phyloP scores from a whole-genome alignment of 1,140 invertebrate genomes.

The Drosophila mojavensis region DNA sequence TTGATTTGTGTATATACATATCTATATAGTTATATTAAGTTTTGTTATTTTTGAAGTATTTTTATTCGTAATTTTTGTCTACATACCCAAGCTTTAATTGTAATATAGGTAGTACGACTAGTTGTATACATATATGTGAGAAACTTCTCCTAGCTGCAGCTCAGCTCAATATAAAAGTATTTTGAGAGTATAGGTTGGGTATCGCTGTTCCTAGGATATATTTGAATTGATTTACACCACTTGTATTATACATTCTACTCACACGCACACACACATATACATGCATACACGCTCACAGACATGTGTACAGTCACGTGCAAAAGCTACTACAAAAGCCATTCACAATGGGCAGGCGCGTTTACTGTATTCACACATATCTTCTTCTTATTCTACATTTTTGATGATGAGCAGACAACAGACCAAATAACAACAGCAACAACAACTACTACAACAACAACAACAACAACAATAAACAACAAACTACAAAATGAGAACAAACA shows the following conservation, averaged over 20 bases:
- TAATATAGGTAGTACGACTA: too few species aligned
- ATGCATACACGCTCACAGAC: neutral
- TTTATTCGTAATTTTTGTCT: too few species aligned
- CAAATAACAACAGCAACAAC: slow-evolving; percentile 30
- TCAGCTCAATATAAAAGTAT: too few species aligned
- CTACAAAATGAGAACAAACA: neutral
- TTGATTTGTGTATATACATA: too few species aligned
- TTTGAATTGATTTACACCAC: neutral
- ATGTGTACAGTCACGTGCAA: slow-evolving; percentile 29
- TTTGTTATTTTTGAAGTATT: too few species aligned
- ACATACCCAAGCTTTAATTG: too few species aligned
- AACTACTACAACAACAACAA: slow-evolving; percentile 25
- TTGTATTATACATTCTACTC: too few species aligned
- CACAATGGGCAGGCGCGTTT: slow-evolving; percentile 14
- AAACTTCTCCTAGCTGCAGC: too few species aligned
- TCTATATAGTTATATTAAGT: too few species aligned
- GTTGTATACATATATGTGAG: too few species aligned
- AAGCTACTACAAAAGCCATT: slow-evolving; percentile 23
- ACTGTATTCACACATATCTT: neutral
- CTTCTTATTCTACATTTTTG: slow-evolving; percentile 6
- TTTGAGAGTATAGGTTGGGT: too few species aligned
- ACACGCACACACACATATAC: neutral
- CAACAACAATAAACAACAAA: slow-evolving; percentile 14
- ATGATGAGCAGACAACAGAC: slow-evolving; percentile 38
- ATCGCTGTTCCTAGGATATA: too few species aligned